phyloP scores from a whole-genome alignment of 2,797 vertebrate species.

The Platyrinchus mystaceus region DNA sequence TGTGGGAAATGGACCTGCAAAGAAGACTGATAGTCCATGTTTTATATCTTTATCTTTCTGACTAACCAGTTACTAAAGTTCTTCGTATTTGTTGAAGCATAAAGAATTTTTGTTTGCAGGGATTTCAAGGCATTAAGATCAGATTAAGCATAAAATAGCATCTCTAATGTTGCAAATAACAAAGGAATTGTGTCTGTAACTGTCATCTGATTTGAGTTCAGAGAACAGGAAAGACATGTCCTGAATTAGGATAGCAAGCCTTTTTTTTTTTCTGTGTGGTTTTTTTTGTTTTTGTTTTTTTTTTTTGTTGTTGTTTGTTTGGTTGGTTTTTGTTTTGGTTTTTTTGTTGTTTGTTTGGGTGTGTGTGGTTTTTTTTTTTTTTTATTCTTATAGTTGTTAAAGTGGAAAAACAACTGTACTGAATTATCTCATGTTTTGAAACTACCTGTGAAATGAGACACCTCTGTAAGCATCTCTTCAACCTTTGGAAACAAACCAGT shows the following conservation, averaged over 20 bases:
- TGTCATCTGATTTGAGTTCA: background rate
- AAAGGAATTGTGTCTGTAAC: background rate
- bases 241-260: background rate
- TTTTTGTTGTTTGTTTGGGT: no score
- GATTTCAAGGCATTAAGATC: background rate
- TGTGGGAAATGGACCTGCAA: conserved; percentile 3
- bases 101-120: background rate
- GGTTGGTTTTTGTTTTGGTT: no score
- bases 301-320: no score
- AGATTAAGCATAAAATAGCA: background rate
- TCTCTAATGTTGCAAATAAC: background rate
- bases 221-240: background rate
- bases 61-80: background rate
- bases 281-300: no score
- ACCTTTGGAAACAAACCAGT: background rate
- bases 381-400: background rate
- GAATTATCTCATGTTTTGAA: background rate
- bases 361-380: no score
- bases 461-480: background rate
- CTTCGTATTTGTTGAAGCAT: background rate
- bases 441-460: background rate
- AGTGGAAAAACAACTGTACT: background rate
- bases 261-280: rapidly evolving
- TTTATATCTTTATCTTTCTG: background rate
- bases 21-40: background rate